Evolutionary conservation across 1,140 invertebrate genomes (phyloP), one percentile per base, ranked within the genome.

Genomic region (Centruroides sculpturatus): DNA sequence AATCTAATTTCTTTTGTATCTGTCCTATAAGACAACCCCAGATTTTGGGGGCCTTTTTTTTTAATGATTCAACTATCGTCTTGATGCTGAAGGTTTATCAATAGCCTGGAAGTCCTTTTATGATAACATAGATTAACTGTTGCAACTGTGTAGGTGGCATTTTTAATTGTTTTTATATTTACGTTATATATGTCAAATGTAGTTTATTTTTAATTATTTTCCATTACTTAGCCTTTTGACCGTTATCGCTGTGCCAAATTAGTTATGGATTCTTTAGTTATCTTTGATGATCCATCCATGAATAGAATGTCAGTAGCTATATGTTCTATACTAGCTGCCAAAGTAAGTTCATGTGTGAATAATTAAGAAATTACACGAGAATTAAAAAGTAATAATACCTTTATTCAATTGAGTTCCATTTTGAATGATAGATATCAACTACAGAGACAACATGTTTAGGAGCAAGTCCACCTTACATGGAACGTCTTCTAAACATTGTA

Each of bases 251-350:
- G 85, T 73, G 85, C 85, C 5, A 78, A 77, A 69, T 76, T 86
- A 52, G 86, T 87, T n/a, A 78, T 88, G 76, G 84, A 87, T 68
- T 85, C 82, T 69, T 72, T 89, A 3, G 85, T 84, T 66, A 72
- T 77, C 5, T 87, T 86, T 71, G 80, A 85, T 54, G 85, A 87
- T 68, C 71, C 79, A 9, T 82, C 83, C 47, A 86, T 87, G 81
- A 84, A 85, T 69, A 76, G 86, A 56, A 87, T 89, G 85, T 85
- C 84, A 50, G 85, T 89, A 12, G 86, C 86, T 3, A 89, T 89
- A 64, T 87, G 85, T 69, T 87, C 85, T 57, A 89, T 89, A 62
- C 70, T 83, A 4, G 76, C 77, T 58, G 76, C 77, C 7, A 78
- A 75, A 78, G 75, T 78, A 65, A 69, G 58, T 57, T 54, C 10